Base-by-base conservation (phyloP, 1,140 invertebrate genomes). In the Tetramorium alpestre region DNA sequence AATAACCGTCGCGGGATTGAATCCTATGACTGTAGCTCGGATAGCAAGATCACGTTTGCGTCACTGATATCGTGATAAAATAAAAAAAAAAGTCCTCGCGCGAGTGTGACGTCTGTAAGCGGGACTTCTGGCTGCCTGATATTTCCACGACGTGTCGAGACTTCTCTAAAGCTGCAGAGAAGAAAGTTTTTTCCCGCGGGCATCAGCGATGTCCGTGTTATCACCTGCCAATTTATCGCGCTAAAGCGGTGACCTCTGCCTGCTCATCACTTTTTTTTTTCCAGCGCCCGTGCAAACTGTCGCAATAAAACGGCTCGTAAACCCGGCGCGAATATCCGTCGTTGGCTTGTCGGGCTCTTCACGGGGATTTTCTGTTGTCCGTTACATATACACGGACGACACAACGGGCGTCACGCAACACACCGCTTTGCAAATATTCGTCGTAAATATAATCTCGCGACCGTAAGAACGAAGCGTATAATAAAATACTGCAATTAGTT, bases 271-370 rank as follows among this genome's bases (percentile, higher is more conserved):
- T 47, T 67, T 87, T 78, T 78, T 69, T 69, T 70, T 67, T 18
- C n/a, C 11, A 1, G 44, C 28, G 22, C 44, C 28, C 22, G 75
- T 49, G n/a, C 76, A 85, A 90, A 76, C 80, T 86, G 87, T 90
- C 58, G 87, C 87, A 86, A 90, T 90, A 90, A 90, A 90, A 82
- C 41, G 81, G 70, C 76, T 82, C 86, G 89, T 90, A 90, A 90
- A 88, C 73, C 58, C 60, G 62, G 41, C 38, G 38, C 67, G 18
- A 86, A 77, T 82, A 73, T 64, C 51, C 67, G 75, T 47, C 78
- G 67, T 41, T 75, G 75, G 41, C 16, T 75, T 65, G 77, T 87
- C 86, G 67, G 51, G 11, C 89, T 70, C 88, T 90, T 76, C 47
- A 75, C 88, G 44, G 25, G 51, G 69, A 84, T 84, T 84, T 75